Conservation (phyloP, 2,113 vertebrate species). For the Eclectus roratus region DNA sequence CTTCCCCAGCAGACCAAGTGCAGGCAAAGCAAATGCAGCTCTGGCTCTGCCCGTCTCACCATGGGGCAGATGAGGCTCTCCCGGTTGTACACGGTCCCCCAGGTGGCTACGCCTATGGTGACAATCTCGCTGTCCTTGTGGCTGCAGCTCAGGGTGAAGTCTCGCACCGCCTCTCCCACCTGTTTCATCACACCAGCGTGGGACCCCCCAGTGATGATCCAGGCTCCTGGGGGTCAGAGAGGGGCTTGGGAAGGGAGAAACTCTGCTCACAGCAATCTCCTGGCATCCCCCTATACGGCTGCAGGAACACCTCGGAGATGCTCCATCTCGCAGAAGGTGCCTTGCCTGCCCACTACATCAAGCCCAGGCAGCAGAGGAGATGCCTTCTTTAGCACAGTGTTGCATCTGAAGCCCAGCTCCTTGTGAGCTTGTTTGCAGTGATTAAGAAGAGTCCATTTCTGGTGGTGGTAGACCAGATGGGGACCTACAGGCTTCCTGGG, state of each 20-base stretch:
- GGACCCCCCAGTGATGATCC: conserved; percentile 94
- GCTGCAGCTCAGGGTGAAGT: conserved; percentile 81
- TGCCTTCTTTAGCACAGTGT: not conserved
- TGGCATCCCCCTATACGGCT: not conserved
- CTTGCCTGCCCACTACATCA: not conserved
- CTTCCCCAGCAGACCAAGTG: not conserved
- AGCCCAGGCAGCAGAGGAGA: not conserved
- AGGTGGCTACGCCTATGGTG: conserved; percentile 92
- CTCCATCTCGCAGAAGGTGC: not conserved
- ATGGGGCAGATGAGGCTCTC: conserved; percentile 70
- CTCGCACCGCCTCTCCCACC: conserved; percentile 89
- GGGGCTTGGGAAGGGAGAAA: not conserved
- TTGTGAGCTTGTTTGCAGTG: not conserved
- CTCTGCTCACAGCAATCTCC: not conserved
- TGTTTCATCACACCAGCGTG: conserved; percentile 96
- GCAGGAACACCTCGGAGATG: not conserved
- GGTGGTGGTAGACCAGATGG: not conserved
- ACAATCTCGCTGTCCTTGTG: conserved; percentile 78
- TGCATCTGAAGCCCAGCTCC: not conserved
- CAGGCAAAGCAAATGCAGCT: fast-evolving
- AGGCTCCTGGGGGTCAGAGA: conserved; percentile 82
- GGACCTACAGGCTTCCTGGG: not conserved
- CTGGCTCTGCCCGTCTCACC: conserved; percentile 39
- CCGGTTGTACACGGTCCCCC: conserved; percentile 90
- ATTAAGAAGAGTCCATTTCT: not conserved